Evolutionary conservation across 2,113 vertebrate genomes (phyloP).

Genomic region (Cheilinus undulatus): DNA sequence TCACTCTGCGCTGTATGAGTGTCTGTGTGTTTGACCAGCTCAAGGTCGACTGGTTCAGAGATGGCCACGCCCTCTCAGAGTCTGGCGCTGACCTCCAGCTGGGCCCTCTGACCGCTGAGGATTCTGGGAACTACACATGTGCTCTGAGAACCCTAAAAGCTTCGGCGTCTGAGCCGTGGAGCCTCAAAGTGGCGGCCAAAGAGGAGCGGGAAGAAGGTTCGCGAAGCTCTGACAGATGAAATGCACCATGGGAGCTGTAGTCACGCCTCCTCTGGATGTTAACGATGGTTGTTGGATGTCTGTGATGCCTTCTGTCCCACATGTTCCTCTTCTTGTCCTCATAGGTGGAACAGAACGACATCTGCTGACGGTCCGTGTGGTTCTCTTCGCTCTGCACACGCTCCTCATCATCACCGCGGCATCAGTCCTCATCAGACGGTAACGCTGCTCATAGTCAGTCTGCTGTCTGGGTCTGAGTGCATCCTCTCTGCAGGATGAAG

Average conservation of each 20-base stretch:
- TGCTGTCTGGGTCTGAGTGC: too few relatives aligned
- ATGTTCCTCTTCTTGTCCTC: too few relatives aligned
- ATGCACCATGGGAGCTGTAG: too few relatives aligned
- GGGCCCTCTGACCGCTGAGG: not conserved
- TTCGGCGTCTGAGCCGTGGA: not conserved
- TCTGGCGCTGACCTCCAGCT: conserved; percentile 39
- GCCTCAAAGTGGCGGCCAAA: conserved; percentile 12
- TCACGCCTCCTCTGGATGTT: too few relatives aligned
- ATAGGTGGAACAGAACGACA: not conserved
- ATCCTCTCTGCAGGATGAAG: too few relatives aligned
- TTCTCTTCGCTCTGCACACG: not conserved
- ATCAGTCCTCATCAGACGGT: not conserved
- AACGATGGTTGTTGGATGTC: too few relatives aligned
- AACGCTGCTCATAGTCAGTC: not conserved
- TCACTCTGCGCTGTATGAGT: conserved; percentile 15
- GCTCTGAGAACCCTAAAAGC: fast-evolving
- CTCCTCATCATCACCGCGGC: not conserved
- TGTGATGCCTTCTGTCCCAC: too few relatives aligned
- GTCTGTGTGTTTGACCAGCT: not conserved
- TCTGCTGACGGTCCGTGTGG: not conserved
- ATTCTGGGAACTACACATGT: conserved; percentile 66
- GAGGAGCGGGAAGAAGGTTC: not conserved
- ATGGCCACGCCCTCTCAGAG: conserved; percentile 18
- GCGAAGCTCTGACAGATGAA: not conserved
- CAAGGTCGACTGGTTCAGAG: conserved; percentile 42